Percentiles rank a stretch among this genome's conserved stretches.
Evolutionary conservation across 2,888 invertebrate genomes (phyloP).

Genomic region (Stenichneumon culpator): DNA sequence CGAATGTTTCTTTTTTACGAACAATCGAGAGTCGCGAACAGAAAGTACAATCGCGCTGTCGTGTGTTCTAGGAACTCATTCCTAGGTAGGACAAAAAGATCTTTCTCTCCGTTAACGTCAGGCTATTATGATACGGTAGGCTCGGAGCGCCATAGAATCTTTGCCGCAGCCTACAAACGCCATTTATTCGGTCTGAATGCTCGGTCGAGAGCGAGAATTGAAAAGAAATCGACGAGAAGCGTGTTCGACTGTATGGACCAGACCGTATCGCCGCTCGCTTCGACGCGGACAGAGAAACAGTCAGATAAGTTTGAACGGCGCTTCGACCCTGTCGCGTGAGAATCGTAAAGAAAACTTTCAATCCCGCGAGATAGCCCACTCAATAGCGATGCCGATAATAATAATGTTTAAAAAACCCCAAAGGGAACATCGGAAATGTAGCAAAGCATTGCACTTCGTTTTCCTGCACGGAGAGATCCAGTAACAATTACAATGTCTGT

Average conservation of each 20-base stretch:
- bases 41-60: conserved; percentile 35
- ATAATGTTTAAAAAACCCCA: background rate
- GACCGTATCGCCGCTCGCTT: background rate
- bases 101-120: conserved; percentile 25
- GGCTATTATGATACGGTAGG: background rate
- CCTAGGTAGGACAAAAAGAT: conserved; percentile 31
- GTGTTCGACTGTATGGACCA: background rate
- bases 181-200: conserved; percentile 31
- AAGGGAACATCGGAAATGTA: background rate
- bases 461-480: background rate
- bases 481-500: background rate
- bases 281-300: conserved; percentile 6
- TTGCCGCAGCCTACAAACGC: conserved; percentile 29
- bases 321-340: conserved; percentile 37
- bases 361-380: background rate
- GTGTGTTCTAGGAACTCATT: conserved; percentile 28
- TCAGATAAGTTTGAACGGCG: conserved; percentile 31
- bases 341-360: conserved; percentile 43
- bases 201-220: conserved; percentile 18
- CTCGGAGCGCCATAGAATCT: conserved; percentile 8
- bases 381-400: background rate
- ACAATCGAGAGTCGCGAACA: conserved; percentile 39
- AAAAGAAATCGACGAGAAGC: conserved; percentile 38
- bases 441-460: background rate
- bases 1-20: conserved; percentile 20